A percentile compares a stretch with the other conserved stretches of the same genome.
phyloP scores from a whole-genome alignment of 2,797 vertebrate species.

The Alectoris magna region DNA sequence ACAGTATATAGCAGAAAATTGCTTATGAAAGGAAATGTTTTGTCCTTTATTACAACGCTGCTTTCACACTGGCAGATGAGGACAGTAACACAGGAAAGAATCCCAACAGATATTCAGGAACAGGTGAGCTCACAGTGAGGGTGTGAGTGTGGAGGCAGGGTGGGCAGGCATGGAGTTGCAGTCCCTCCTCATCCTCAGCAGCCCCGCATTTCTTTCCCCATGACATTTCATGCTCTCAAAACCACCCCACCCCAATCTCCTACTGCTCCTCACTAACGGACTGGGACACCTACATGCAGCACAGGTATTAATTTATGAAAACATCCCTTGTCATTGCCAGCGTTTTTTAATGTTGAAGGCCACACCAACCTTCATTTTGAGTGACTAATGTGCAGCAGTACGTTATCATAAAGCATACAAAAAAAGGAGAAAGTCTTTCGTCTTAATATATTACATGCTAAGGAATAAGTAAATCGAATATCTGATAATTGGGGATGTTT shows the following conservation, averaged over 20 bases:
- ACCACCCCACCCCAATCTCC: not conserved
- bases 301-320: constrained; percentile 8
- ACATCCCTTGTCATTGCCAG: not conserved
- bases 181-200: not conserved
- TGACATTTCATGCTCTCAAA: not conserved
- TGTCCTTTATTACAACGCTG: constrained; percentile 44
- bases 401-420: constrained; percentile 25
- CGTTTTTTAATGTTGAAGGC: constrained; percentile 37
- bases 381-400: not conserved
- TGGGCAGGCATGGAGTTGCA: not conserved
- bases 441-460: not conserved
- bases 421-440: not conserved
- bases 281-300: constrained; percentile 30
- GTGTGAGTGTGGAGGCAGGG: not conserved
- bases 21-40: constrained; percentile 51
- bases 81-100: constrained; percentile 57
- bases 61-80: constrained; percentile 66
- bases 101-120: constrained; percentile 22
- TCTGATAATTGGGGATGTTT: constrained; percentile 13
- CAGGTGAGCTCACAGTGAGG: not conserved
- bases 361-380: constrained; percentile 52
- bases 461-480: not conserved
- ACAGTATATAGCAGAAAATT: constrained; percentile 24
- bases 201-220: not conserved
- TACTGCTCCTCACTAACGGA: not conserved